Percentiles rank a stretch among this genome's conserved stretches.
Evolutionary conservation across 2,113 vertebrate genomes (phyloP).

Genomic region (Sceloporus tristichus): DNA sequence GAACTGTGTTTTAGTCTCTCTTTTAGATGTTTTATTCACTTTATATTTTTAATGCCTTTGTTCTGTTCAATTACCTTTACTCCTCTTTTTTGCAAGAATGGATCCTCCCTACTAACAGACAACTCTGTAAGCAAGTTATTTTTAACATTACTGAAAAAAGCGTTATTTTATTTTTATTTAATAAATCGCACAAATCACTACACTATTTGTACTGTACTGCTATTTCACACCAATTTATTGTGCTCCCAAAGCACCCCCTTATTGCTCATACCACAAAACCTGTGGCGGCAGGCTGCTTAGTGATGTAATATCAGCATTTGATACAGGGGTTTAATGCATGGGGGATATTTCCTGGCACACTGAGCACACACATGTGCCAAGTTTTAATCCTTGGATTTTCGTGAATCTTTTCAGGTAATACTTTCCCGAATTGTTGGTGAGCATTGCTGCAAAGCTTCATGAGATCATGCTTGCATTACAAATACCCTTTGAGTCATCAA

Average conservation of each 20-base stretch:
- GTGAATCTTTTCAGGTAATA: not conserved
- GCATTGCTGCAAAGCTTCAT: constrained; percentile 28
- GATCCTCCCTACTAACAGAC: not conserved
- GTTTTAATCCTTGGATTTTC: constrained; percentile 20
- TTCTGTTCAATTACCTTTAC: not conserved
- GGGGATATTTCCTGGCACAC: constrained; percentile 19
- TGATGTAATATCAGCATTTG: constrained; percentile 17
- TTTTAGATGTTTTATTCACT: too few relatives aligned
- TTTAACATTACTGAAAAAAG: not conserved
- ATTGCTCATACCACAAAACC: not conserved
- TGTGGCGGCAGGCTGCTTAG: not conserved
- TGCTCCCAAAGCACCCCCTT: not conserved
- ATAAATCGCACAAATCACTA: not conserved
- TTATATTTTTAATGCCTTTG: not conserved
- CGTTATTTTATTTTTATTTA: not conserved
- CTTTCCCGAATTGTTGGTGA: not conserved
- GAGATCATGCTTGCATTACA: constrained; percentile 3
- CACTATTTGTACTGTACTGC: not conserved
- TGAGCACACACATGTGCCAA: constrained; percentile 16
- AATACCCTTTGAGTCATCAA: constrained; percentile 12
- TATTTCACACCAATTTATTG: not conserved
- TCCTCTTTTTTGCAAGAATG: not conserved
- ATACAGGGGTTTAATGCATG: not conserved
- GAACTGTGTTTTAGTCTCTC: too few relatives aligned
- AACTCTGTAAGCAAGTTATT: not conserved